Percentiles rank a stretch among this genome's conserved stretches.
Evolutionary conservation across 2,888 invertebrate genomes (phyloP).

Genomic region (Euzophera pinguis): DNA sequence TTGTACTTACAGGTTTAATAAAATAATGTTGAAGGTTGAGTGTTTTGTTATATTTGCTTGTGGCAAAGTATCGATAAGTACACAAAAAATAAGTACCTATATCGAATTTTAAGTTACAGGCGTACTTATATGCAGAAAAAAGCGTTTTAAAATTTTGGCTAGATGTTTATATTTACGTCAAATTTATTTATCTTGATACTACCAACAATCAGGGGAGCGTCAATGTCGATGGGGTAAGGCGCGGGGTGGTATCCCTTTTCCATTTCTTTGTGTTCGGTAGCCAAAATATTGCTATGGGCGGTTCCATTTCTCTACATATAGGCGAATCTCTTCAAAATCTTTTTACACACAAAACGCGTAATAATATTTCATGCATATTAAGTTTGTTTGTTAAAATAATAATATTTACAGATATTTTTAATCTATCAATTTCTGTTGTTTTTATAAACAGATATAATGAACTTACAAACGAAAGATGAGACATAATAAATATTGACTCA

Average conservation of each 20-base stretch:
- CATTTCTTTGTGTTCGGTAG: constrained; percentile 36
- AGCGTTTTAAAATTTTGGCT: too few relatives aligned
- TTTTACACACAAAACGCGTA: too few relatives aligned
- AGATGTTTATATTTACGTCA: too few relatives aligned
- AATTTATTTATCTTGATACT: neutral
- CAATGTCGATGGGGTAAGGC: constrained; percentile 21
- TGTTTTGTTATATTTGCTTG: neutral
- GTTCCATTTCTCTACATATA: too few relatives aligned
- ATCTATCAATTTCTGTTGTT: neutral
- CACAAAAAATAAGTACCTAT: too few relatives aligned
- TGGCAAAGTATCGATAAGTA: neutral
- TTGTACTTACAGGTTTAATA: constrained; percentile 9
- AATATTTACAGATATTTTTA: neutral
- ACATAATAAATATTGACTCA: constrained; percentile 38
- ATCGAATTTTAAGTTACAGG: too few relatives aligned
- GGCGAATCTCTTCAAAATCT: too few relatives aligned
- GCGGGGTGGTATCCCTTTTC: constrained; percentile 26
- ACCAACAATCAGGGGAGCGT: constrained; percentile 25
- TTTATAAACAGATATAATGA: neutral
- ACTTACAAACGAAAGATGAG: neutral
- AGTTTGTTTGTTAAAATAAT: too few relatives aligned
- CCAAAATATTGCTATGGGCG: constrained; percentile 18
- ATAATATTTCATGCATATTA: too few relatives aligned
- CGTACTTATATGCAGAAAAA: too few relatives aligned
- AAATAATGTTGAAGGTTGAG: constrained; percentile 14